These are phyloP conservation scores for Drosophila sucinea DNA, from an alignment of 1,140 invertebrate genomes.

Conservation along the genomic window DNA sequence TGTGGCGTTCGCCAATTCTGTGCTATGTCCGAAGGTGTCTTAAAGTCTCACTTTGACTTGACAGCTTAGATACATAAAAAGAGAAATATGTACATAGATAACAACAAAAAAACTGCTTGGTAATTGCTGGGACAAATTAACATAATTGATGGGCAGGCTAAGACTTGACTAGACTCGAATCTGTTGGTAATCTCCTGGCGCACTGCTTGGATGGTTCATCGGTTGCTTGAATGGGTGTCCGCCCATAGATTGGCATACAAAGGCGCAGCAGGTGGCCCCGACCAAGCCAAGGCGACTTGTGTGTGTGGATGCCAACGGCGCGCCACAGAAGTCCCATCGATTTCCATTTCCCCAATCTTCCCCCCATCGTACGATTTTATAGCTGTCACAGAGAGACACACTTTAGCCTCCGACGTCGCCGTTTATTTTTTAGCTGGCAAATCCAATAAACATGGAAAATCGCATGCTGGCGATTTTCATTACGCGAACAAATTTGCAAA, in stretches of 20 bases:
- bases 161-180: constrained; percentile 22
- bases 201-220: constrained; percentile 3
- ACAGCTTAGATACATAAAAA: constrained; percentile 5
- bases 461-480: constrained; percentile 57
- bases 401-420: neutral
- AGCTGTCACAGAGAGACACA: constrained; percentile 44
- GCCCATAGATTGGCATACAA: constrained; percentile 34
- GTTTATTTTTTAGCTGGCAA: constrained; percentile 53
- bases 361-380: constrained; percentile 21
- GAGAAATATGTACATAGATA: neutral
- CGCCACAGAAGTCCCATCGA: constrained; percentile 52
- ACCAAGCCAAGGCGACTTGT: constrained; percentile 27
- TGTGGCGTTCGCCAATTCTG: neutral
- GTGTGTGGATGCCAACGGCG: constrained; percentile 31
- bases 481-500: constrained; percentile 64
- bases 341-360: constrained; percentile 54
- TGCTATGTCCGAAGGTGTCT: constrained; percentile 32
- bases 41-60: constrained; percentile 14
- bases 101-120: constrained; percentile 55
- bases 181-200: constrained; percentile 18
- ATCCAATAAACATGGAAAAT: constrained; percentile 71
- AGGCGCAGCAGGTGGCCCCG: constrained; percentile 68
- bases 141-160: constrained; percentile 70
- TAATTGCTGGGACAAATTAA: constrained; percentile 73
- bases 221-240: neutral